Percentiles rank a stretch among this genome's conserved stretches.
phyloP scores from a whole-genome alignment of 2,113 vertebrate genomes.

The Girardinichthys multiradiatus region DNA sequence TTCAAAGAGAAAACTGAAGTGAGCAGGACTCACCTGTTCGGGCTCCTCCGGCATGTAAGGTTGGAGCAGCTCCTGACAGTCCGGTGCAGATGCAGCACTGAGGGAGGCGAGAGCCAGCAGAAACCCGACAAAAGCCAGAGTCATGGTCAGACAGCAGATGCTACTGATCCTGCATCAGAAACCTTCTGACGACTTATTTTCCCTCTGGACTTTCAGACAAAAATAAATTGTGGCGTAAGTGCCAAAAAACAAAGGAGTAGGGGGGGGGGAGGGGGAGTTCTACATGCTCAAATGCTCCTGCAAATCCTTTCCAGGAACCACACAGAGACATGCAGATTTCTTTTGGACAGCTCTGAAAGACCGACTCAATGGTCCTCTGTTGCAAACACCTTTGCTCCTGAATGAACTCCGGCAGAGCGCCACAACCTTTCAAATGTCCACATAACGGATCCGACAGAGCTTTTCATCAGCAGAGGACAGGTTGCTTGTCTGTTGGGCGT shows the following conservation, averaged over 20 bases:
- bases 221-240: conserved; percentile 36
- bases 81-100: conserved; percentile 52
- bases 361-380: conserved; percentile 30
- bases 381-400: conserved; percentile 3
- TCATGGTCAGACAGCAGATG: conserved; percentile 56
- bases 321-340: conserved; percentile 36
- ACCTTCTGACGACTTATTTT: conserved; percentile 47
- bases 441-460: conserved; percentile 22
- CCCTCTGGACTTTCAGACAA: conserved; percentile 16
- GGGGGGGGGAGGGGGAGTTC: conserved; percentile 7
- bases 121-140: conserved; percentile 26
- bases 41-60: conserved; percentile 64
- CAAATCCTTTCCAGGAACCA: conserved; percentile 22
- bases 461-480: conserved; percentile 31
- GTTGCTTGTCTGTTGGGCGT: conserved; percentile 24
- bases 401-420: conserved; percentile 53
- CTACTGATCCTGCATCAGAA: conserved; percentile 34
- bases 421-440: conserved; percentile 28
- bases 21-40: conserved; percentile 47
- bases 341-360: conserved; percentile 45
- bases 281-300: conserved; percentile 25
- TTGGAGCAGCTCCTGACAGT: conserved; percentile 67
- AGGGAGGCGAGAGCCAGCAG: conserved; percentile 53
- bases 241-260: conserved; percentile 11
- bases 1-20: not conserved